Percentiles rank a stretch among this genome's conserved stretches.
Conservation (phyloP, 2,797 vertebrate genomes). For the Merluccius polli region DNA sequence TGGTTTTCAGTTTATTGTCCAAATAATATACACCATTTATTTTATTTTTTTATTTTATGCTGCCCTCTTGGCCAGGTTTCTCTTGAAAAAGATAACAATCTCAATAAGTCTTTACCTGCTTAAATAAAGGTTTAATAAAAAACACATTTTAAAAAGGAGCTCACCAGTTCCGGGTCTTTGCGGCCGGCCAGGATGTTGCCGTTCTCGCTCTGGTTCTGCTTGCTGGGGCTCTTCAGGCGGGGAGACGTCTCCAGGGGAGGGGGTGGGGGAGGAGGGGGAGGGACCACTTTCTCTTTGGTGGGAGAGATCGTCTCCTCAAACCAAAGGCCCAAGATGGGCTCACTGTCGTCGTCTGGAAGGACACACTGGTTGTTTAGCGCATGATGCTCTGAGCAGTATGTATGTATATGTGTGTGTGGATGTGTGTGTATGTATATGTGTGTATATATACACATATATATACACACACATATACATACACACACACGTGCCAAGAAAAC, state of each 20-base stretch:
- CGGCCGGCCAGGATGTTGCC: conserved; percentile 97
- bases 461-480: neutral
- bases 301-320: conserved; percentile 99
- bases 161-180: conserved; percentile 96
- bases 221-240: conserved; percentile 92
- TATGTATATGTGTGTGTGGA: no score
- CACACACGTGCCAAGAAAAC: conserved; percentile 1
- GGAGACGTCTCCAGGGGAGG: conserved; percentile 92
- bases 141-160: neutral
- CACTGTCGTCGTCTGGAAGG: conserved; percentile 93
- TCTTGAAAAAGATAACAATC: no score
- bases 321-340: conserved; percentile 97
- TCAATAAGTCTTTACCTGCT: no score
- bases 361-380: conserved; percentile 29
- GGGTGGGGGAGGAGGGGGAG: conserved; percentile 87
- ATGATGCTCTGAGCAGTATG: neutral
- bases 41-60: no score
- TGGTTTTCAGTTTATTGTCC: neutral
- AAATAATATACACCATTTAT: neutral
- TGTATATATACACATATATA: no score
- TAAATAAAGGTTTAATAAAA: no score
- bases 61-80: no score
- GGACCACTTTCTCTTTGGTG: conserved; percentile 93
- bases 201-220: conserved; percentile 88
- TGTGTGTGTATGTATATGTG: no score